Percentiles rank a stretch among this genome's conserved stretches.
These are phyloP conservation scores for Invenusta paracnida DNA, from an alignment of 2,888 invertebrate species.

Conservation along the genomic window DNA sequence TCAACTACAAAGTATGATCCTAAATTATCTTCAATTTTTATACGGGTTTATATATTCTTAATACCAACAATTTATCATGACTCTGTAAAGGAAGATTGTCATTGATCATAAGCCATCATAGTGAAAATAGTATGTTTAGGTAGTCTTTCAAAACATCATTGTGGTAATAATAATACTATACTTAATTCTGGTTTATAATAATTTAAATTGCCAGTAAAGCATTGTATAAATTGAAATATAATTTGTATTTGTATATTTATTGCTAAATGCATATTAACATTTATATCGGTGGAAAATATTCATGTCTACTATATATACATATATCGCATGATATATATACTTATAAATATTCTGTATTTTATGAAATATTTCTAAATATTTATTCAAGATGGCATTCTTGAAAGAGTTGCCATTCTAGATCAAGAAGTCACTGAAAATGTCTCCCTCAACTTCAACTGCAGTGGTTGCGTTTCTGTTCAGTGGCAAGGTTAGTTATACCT, in stretches of 20 bases:
- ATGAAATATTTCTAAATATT: too few relatives aligned
- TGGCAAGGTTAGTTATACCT: not conserved
- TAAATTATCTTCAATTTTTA: not conserved
- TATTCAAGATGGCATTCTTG: not conserved
- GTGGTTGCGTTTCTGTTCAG: not conserved
- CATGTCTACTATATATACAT: too few relatives aligned
- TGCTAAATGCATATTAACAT: too few relatives aligned
- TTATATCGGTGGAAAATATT: too few relatives aligned
- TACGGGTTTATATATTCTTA: not conserved
- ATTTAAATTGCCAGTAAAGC: too few relatives aligned
- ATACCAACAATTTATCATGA: too few relatives aligned
- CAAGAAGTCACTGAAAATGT: not conserved
- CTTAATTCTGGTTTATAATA: not conserved
- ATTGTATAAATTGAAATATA: too few relatives aligned
- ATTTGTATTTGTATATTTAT: too few relatives aligned
- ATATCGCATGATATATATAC: not conserved
- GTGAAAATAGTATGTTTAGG: not conserved
- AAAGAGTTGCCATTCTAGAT: not conserved
- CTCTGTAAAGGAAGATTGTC: too few relatives aligned
- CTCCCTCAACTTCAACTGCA: not conserved
- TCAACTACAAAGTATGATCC: not conserved
- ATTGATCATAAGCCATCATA: not conserved
- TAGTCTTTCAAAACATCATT: not conserved
- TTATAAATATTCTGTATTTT: not conserved
- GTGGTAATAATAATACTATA: not conserved